Evolutionary conservation across 1,140 invertebrate genomes (phyloP).

Genomic region (Pentalonia nigronervosa): DNA sequence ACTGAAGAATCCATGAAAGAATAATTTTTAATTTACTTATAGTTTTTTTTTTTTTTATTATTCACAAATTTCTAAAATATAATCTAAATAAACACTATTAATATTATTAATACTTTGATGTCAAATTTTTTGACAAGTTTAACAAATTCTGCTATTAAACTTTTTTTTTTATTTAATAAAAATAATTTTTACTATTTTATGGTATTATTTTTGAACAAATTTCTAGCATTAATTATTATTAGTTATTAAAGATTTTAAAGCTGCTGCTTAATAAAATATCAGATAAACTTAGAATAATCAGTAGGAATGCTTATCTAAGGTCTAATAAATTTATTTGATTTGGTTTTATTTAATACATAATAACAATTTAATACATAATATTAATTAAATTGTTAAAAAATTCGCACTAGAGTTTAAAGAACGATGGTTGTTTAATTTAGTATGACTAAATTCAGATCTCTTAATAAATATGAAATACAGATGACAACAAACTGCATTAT

Average conservation of each 20-base stretch:
- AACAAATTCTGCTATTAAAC: conserved; percentile 22
- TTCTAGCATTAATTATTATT: neutral
- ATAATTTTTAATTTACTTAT: conserved; percentile 50
- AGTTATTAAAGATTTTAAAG: neutral
- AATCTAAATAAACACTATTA: conserved; percentile 39
- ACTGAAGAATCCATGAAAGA: conserved; percentile 63
- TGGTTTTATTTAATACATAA: too few relatives aligned
- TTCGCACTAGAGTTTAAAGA: too few relatives aligned
- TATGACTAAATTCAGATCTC: too few relatives aligned
- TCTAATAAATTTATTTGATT: too few relatives aligned
- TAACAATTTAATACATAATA: too few relatives aligned
- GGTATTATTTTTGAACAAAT: neutral
- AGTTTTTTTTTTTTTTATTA: conserved; percentile 35
- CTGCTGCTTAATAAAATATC: neutral
- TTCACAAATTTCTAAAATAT: conserved; percentile 46
- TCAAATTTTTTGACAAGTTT: neutral
- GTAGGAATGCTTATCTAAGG: too few relatives aligned
- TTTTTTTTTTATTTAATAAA: conserved; percentile 35
- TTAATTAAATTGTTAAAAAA: too few relatives aligned
- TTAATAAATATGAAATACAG: too few relatives aligned
- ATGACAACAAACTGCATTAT: too few relatives aligned
- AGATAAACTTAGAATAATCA: neutral
- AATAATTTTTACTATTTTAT: conserved; percentile 23
- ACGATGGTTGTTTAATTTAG: too few relatives aligned
- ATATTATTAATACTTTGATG: conserved; percentile 41